These are phyloP conservation scores for Microcebus ravelobensis DNA, from an alignment of 2,113 vertebrate genomes.

Conservation along the genomic window DNA sequence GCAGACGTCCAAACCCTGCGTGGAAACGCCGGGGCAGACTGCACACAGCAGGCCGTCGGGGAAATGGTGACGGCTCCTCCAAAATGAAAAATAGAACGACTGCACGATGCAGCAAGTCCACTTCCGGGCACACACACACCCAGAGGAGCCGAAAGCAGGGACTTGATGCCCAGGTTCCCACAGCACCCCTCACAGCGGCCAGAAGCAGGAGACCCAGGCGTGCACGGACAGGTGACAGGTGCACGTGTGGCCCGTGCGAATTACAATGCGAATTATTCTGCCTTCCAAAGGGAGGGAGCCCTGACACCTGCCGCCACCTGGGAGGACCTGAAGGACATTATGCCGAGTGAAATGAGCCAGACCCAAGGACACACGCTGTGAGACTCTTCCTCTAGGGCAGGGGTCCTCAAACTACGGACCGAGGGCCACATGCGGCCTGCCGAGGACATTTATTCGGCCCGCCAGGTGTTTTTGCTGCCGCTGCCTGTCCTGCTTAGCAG, in stretches of 20 bases:
- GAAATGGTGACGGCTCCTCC: fast-evolving
- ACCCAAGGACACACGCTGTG: not conserved
- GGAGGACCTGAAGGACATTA: not conserved
- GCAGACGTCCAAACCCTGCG: fast-evolving
- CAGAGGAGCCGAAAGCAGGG: fast-evolving
- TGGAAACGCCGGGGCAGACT: not conserved
- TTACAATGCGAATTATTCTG: fast-evolving
- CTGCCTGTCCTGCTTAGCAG: too few species aligned
- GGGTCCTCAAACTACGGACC: too few species aligned
- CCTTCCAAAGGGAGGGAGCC: not conserved
- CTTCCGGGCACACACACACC: not conserved
- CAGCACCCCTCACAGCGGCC: fast-evolving
- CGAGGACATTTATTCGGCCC: too few species aligned
- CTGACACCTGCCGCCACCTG: fast-evolving
- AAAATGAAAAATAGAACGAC: fast-evolving
- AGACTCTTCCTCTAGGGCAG: fast-evolving
- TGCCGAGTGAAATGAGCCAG: not conserved
- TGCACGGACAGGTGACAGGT: fast-evolving
- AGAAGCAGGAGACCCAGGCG: not conserved
- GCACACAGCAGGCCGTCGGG: fast-evolving
- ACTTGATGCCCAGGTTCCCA: fast-evolving
- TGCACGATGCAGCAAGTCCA: fast-evolving
- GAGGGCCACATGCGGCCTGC: too few species aligned
- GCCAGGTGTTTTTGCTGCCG: too few species aligned
- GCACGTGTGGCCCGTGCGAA: fast-evolving